Conservation (phyloP, 2,888 invertebrate genomes). For the Pammene fasciana region DNA sequence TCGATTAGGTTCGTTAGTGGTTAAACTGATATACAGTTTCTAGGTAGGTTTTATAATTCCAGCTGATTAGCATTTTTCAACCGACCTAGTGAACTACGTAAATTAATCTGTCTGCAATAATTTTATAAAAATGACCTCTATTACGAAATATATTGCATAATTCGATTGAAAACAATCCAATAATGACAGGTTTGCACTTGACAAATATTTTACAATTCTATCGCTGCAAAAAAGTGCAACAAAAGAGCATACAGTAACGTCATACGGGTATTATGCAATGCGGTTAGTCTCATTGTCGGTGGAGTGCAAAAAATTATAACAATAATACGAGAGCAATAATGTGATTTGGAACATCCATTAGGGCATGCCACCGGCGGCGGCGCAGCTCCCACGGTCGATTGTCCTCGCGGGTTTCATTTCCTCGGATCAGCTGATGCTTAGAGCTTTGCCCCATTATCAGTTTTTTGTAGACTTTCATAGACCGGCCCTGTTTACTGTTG, state of each 20-base stretch:
- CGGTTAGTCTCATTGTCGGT: constrained; percentile 60
- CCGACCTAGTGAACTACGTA: not conserved
- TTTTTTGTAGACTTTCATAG: constrained; percentile 6
- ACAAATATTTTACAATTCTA: constrained; percentile 41
- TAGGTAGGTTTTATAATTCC: too few relatives aligned
- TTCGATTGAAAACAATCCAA: constrained; percentile 20
- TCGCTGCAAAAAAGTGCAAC: constrained; percentile 57
- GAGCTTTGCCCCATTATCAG: not conserved
- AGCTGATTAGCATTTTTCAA: too few relatives aligned
- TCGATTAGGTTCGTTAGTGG: too few relatives aligned
- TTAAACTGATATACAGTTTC: too few relatives aligned
- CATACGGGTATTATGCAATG: constrained; percentile 60
- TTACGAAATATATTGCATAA: not conserved
- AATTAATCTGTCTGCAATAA: not conserved
- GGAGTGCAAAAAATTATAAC: constrained; percentile 64
- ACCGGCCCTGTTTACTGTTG: constrained; percentile 2
- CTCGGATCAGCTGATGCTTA: constrained; percentile 22
- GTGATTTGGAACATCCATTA: constrained; percentile 73
- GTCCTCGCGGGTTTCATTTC: constrained; percentile 48
- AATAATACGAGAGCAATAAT: constrained; percentile 78
- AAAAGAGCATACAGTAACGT: constrained; percentile 52
- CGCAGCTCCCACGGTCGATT: constrained; percentile 73
- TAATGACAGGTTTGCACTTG: constrained; percentile 22
- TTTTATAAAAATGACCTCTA: constrained; percentile 1
- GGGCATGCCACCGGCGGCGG: constrained; percentile 69